A percentile compares a stretch with the other conserved stretches of the same genome.
Conservation (phyloP, 2,888 invertebrate species). For the Psylliodes chrysocephalus region DNA sequence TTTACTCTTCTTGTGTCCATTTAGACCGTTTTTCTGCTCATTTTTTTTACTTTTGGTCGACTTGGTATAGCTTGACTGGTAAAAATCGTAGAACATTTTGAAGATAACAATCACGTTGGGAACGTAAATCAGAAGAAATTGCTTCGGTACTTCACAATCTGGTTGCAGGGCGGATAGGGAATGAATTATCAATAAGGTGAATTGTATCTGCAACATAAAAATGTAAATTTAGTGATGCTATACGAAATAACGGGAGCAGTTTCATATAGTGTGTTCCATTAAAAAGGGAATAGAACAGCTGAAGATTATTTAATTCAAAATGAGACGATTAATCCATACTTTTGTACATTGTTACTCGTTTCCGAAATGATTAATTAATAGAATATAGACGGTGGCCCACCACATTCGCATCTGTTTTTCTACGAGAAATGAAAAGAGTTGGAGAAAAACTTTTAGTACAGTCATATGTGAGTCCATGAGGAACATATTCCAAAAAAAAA, state of each 20-base stretch:
- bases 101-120: slow-evolving; percentile 73
- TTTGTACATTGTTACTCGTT: too few species aligned
- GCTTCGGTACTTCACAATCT: slow-evolving; percentile 68
- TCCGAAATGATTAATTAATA: too few species aligned
- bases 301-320: too few species aligned
- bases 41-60: slow-evolving; percentile 44
- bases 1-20: slow-evolving; percentile 8
- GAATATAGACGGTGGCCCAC: too few species aligned
- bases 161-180: slow-evolving; percentile 67
- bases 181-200: slow-evolving; percentile 72
- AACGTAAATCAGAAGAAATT: slow-evolving; percentile 68
- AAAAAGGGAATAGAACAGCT: too few species aligned
- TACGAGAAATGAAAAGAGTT: too few species aligned
- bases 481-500: too few species aligned
- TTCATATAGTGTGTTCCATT: too few species aligned
- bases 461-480: too few species aligned
- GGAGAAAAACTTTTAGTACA: too few species aligned
- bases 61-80: slow-evolving; percentile 67
- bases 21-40: slow-evolving; percentile 1
- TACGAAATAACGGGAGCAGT: background rate
- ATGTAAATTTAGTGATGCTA: background rate
- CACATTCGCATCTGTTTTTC: too few species aligned
- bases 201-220: slow-evolving; percentile 65
- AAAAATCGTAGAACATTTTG: slow-evolving; percentile 79
- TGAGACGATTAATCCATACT: too few species aligned